These are phyloP conservation scores for Apis laboriosa DNA, from an alignment of 1,140 invertebrate genomes.

Conservation along the genomic window DNA sequence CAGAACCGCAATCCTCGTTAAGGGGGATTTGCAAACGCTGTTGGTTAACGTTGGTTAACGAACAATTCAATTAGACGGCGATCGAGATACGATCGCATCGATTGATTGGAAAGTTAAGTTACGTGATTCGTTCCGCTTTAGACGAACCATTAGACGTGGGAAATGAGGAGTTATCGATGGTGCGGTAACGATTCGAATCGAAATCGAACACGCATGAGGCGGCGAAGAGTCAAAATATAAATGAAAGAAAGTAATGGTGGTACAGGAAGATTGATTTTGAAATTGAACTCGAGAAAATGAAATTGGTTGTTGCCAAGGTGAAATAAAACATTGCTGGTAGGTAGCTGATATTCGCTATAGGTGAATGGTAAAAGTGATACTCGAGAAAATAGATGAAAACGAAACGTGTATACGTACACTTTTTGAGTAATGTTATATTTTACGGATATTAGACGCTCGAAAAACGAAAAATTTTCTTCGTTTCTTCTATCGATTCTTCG, in stretches of 20 bases:
- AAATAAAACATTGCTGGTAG: neutral
- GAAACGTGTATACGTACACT: neutral
- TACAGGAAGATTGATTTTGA: neutral
- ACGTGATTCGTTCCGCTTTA: conserved; percentile 10
- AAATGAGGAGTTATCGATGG: conserved; percentile 11
- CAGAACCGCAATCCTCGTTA: neutral
- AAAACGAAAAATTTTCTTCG: neutral
- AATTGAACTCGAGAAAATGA: neutral
- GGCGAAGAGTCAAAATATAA: neutral
- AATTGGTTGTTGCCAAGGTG: neutral
- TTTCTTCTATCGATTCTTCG: neutral
- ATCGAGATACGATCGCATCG: conserved; percentile 2
- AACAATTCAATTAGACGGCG: conserved; percentile 16
- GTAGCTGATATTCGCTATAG: neutral
- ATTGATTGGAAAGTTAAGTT: conserved; percentile 19
- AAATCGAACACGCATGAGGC: no score
- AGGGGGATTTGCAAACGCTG: no score
- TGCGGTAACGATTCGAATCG: neutral
- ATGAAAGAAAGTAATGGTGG: neutral
- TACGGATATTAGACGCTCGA: neutral
- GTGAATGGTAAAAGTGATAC: neutral
- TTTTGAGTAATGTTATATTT: neutral
- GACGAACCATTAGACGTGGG: conserved; percentile 11
- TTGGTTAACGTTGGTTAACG: neutral
- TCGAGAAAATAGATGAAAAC: neutral